phyloP scores from a whole-genome alignment of 2,113 vertebrate species.

The Lagopus muta region DNA sequence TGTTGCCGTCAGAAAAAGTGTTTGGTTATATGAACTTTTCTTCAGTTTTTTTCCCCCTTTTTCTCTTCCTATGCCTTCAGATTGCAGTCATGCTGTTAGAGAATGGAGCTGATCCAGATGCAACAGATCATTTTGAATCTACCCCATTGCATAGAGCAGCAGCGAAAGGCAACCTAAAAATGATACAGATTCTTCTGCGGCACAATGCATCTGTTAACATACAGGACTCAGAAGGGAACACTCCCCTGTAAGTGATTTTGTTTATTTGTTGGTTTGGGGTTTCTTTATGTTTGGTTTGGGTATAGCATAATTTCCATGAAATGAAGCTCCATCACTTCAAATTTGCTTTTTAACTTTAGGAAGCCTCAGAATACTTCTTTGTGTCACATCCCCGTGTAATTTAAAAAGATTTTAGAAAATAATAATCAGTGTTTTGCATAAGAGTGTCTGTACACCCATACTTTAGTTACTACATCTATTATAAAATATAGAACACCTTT shows the following conservation, averaged over 20 bases:
- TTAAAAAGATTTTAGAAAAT: background rate
- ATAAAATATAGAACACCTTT: background rate
- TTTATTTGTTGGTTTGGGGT: background rate
- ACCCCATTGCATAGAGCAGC: slow-evolving; percentile 94
- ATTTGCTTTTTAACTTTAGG: fast-evolving
- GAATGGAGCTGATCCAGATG: slow-evolving; percentile 90
- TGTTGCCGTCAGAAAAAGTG: background rate
- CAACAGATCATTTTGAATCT: slow-evolving; percentile 88
- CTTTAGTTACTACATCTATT: background rate
- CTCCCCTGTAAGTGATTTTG: slow-evolving; percentile 87
- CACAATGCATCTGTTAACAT: slow-evolving; percentile 94
- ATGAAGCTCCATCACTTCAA: background rate
- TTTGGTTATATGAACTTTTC: background rate
- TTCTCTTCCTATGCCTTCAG: slow-evolving; percentile 62
- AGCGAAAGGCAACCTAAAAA: slow-evolving; percentile 92
- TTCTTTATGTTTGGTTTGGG: background rate
- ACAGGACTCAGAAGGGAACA: slow-evolving; percentile 95
- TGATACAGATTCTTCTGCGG: slow-evolving; percentile 92
- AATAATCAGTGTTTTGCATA: background rate
- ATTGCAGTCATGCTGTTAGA: slow-evolving; percentile 91
- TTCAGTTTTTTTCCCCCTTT: background rate
- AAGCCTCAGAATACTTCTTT: background rate
- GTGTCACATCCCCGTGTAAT: background rate
- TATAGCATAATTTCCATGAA: background rate
- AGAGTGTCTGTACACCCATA: background rate